Conservation (phyloP, 2,888 invertebrate species). For the Agrochola circellaris region DNA sequence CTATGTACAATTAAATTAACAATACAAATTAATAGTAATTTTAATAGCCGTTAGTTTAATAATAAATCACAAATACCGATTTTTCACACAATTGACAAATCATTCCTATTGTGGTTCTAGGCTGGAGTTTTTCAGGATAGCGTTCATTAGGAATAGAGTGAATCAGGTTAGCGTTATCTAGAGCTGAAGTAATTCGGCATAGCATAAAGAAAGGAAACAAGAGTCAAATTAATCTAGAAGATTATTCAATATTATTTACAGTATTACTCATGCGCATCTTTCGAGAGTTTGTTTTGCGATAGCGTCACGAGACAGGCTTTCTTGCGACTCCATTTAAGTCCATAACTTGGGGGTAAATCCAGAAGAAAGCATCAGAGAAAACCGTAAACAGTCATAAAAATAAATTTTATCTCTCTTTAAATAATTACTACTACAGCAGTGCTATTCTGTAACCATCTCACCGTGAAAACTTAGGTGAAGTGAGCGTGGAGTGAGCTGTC, state of each 20-base stretch:
- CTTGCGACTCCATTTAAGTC: neutral
- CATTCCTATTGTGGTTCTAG: neutral
- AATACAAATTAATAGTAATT: neutral
- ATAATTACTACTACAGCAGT: neutral
- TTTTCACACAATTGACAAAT: neutral
- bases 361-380: neutral
- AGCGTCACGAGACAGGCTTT: neutral
- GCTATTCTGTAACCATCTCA: too few relatives aligned
- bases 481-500: too few relatives aligned
- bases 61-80: neutral
- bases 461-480: too few relatives aligned
- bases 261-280: neutral
- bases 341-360: neutral
- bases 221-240: neutral
- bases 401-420: neutral
- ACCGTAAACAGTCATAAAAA: neutral
- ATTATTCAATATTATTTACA: neutral
- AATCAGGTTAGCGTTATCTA: neutral
- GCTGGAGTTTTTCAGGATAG: neutral
- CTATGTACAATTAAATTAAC: constrained; percentile 12
- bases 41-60: neutral
- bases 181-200: neutral
- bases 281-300: neutral
- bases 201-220: neutral
- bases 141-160: neutral